Percentiles rank a stretch among this genome's conserved stretches.
These are phyloP conservation scores for Drosophila trapezifrons DNA, from an alignment of 1,140 invertebrate genomes.

Conservation along the genomic window DNA sequence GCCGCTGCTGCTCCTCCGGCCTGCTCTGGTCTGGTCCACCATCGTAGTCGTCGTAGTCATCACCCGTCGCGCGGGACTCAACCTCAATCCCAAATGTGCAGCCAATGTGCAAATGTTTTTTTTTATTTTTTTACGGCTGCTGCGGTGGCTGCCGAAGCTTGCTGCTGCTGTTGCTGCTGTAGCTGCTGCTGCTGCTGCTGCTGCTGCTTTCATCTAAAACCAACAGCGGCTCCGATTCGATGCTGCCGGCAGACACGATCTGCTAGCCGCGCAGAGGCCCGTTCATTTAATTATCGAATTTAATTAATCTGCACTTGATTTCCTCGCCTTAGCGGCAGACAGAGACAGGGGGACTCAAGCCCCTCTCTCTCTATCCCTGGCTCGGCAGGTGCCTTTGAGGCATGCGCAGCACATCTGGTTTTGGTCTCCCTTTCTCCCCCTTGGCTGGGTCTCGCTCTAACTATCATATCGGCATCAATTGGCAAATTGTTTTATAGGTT, in stretches of 20 bases:
- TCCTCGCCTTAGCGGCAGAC: conserved; percentile 65
- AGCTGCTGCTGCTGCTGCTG: background rate
- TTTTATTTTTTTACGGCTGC: conserved; percentile 32
- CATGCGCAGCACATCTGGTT: conserved; percentile 61
- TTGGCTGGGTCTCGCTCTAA: conserved; percentile 31
- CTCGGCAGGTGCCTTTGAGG: conserved; percentile 60
- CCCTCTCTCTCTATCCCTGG: background rate
- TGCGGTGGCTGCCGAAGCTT: background rate
- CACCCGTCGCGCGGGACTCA: conserved; percentile 56
- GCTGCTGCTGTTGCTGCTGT: background rate
- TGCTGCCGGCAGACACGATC: conserved; percentile 66
- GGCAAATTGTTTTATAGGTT: conserved; percentile 70
- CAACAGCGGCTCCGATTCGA: conserved; percentile 52
- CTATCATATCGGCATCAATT: conserved; percentile 63
- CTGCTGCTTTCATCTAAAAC: conserved; percentile 61
- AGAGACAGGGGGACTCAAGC: conserved; percentile 17
- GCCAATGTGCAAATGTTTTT: conserved; percentile 63
- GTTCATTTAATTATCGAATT: conserved; percentile 82
- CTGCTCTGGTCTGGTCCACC: conserved; percentile 20
- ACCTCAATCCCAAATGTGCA: conserved; percentile 77
- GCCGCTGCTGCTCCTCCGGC: conserved; percentile 8
- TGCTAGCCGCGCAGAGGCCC: conserved; percentile 51
- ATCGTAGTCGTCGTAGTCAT: conserved; percentile 17
- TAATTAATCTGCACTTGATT: conserved; percentile 83
- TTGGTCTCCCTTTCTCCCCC: conserved; percentile 6